These are phyloP conservation scores for Cephus rjabovi DNA, from an alignment of 2,888 invertebrate genomes.

Conservation along the genomic window DNA sequence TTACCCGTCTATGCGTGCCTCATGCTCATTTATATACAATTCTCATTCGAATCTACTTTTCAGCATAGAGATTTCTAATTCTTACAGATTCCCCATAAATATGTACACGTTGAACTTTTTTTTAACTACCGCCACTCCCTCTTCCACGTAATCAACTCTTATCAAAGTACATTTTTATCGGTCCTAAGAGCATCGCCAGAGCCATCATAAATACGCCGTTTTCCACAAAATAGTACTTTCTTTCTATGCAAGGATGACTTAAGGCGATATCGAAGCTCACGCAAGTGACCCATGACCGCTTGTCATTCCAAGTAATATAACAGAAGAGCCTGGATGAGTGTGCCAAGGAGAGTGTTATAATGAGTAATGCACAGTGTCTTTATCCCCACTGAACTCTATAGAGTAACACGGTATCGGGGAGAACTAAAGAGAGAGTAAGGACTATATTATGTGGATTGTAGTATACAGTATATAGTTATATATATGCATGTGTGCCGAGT, in stretches of 20 bases:
- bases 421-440: constrained; percentile 17
- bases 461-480: constrained; percentile 1
- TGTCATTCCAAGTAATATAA: constrained; percentile 43
- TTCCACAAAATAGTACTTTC: constrained; percentile 19
- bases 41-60: neutral
- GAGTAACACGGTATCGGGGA: constrained; percentile 11
- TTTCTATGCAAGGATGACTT: constrained; percentile 13
- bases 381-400: neutral
- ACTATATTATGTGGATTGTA: neutral
- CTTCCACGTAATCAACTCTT: neutral
- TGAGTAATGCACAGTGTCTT: constrained; percentile 45
- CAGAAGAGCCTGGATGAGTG: constrained; percentile 24
- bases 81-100: neutral
- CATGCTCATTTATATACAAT: neutral
- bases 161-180: neutral
- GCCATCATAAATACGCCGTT: no score
- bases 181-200: no score
- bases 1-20: neutral
- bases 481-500: constrained; percentile 33
- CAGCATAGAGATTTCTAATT: neutral
- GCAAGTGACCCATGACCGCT: constrained; percentile 49
- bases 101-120: neutral
- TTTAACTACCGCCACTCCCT: neutral
- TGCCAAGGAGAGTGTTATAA: constrained; percentile 49
- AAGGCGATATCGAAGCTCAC: constrained; percentile 32